A percentile compares a stretch with the other conserved stretches of the same genome.
phyloP scores from a whole-genome alignment of 2,113 vertebrate genomes.

The Verasper variegatus region DNA sequence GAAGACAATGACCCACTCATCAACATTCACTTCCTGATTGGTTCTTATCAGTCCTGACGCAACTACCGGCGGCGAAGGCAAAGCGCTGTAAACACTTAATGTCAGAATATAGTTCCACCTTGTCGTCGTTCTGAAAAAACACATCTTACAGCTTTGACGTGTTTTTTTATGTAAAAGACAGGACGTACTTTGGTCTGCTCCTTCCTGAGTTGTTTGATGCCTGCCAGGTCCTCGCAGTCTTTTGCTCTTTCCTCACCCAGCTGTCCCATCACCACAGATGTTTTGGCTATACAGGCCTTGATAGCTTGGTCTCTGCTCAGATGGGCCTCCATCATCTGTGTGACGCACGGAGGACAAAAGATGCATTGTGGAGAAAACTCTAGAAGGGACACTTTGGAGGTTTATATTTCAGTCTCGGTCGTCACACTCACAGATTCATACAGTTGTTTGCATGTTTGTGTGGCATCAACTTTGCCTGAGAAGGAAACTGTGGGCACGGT shows the following conservation, averaged over 20 bases:
- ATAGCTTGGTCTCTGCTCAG: conserved; percentile 91
- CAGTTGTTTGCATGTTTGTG: conserved; percentile 94
- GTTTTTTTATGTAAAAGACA: too few relatives aligned
- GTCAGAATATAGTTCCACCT: too few relatives aligned
- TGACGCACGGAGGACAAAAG: conserved; percentile 3
- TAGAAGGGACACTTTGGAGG: too few relatives aligned
- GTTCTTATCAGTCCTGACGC: too few relatives aligned
- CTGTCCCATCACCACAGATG: conserved; percentile 86
- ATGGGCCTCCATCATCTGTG: conserved; percentile 91
- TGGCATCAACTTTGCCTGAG: conserved; percentile 91
- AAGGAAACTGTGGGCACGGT: conserved; percentile 96
- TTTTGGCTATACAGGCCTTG: conserved; percentile 94
- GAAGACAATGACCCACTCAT: too few relatives aligned
- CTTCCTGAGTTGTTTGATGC: conserved; percentile 94
- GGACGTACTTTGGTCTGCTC: conserved; percentile 94
- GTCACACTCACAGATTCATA: conserved; percentile 90
- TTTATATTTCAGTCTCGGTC: too few relatives aligned
- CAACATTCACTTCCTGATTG: too few relatives aligned
- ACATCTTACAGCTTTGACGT: too few relatives aligned
- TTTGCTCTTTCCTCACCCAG: conserved; percentile 90
- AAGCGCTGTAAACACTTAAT: too few relatives aligned
- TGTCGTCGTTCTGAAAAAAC: too few relatives aligned
- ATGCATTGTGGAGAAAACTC: too few relatives aligned
- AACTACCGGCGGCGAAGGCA: too few relatives aligned
- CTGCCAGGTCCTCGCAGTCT: conserved; percentile 84